Base-by-base conservation (phyloP, 2,888 invertebrate genomes). In the Pristionchus mayeri region DNA sequence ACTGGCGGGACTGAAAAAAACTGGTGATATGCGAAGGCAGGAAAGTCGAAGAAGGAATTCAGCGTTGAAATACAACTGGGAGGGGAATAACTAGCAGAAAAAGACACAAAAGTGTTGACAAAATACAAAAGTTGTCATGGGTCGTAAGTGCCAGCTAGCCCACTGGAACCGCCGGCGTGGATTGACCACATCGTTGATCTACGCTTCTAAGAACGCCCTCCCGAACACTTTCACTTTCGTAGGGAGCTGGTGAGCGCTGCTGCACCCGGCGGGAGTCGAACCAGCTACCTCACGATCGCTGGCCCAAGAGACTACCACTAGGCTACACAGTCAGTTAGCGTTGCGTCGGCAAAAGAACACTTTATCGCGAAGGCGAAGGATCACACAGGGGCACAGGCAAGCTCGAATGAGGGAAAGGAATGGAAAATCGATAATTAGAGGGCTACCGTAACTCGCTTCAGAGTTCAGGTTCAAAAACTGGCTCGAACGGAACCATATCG, bases 401-500 rank as follows among this genome's bases (percentile, higher is more conserved):
- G 44, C 44, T 44, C 44, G 44, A 44, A 44, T 44, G 6, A 44
- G 6, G 6, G 7, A 13, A 9, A 6, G 44, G 6, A 44, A 9
- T 13, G 13, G 7, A 44, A 44, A 57, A 1, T n/a, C 57, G 57
- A 57, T 30, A 3, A 13, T 60, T 27, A 44, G 6, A 44, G 9
- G 60, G 13, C 34, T 63, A 63, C 34, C 34, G 63, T 63, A 63
- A 63, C 21, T 6, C 11, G 11, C 4, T 18, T 40, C 16, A 40
- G 40, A 18, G 40, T 24, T 71, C 71, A 7, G 6, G 18, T 37
- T 37, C 80, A 57, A 80, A 57, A 1, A 83, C 63, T 4, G 78
- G 87, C 30, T 87, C 86, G 54, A 85, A 75, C 21, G 86, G 57
- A 27, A 84, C 71, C 84, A 84, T 84, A 24, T 83, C 85, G n/a